Percentiles rank a stretch among this genome's conserved stretches.
Evolutionary conservation across 2,888 invertebrate species (phyloP).

Genomic region (Bellardia bayeri): DNA sequence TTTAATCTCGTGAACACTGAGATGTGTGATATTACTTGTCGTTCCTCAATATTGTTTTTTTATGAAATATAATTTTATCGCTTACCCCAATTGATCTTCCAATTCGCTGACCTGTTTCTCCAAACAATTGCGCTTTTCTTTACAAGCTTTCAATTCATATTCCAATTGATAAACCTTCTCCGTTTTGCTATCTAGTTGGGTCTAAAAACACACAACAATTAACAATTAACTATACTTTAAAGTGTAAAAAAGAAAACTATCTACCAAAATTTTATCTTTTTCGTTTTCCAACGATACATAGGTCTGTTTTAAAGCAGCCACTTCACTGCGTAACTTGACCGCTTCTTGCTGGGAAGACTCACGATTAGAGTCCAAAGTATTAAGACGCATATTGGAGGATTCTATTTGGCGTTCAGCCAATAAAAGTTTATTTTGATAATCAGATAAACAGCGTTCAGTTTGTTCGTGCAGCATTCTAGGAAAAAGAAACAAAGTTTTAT

Average conservation of each 20-base stretch:
- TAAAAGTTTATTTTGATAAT: constrained; percentile 88
- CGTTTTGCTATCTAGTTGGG: constrained; percentile 89
- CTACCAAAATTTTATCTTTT: constrained; percentile 88
- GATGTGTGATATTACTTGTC: no score
- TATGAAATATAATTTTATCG: constrained; percentile 38
- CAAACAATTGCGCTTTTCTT: constrained; percentile 85
- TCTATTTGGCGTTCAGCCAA: constrained; percentile 88
- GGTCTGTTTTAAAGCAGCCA: constrained; percentile 87
- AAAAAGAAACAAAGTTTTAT: constrained; percentile 78
- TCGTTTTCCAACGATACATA: constrained; percentile 89
- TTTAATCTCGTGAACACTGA: no score
- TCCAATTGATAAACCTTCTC: constrained; percentile 88
- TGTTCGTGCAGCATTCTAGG: constrained; percentile 90
- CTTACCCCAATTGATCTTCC: constrained; percentile 86
- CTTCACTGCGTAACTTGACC: constrained; percentile 87
- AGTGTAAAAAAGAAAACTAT: background rate
- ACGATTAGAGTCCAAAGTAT: constrained; percentile 86
- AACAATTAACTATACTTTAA: background rate
- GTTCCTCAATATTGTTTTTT: background rate
- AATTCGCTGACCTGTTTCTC: constrained; percentile 86
- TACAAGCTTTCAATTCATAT: constrained; percentile 87
- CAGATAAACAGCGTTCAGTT: constrained; percentile 89
- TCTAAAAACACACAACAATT: constrained; percentile 76
- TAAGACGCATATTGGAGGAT: constrained; percentile 86
- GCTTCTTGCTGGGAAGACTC: constrained; percentile 87